Base-by-base conservation (phyloP, 53 echinoderm and acorn worm genomes). In the Patiria pectinifera region DNA sequence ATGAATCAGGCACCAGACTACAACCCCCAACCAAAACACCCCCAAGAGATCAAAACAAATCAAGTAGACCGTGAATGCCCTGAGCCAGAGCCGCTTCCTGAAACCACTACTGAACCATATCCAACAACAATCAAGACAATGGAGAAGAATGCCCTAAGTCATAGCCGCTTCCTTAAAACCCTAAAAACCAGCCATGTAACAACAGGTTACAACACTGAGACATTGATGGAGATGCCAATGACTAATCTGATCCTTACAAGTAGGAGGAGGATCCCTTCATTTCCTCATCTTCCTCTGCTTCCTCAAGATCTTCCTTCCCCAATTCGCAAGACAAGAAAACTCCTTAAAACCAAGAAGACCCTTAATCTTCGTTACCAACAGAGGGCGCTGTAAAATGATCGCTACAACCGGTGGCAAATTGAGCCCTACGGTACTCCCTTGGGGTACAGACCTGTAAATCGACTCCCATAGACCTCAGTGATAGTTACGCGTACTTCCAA, bases 31-130 rank as follows among this genome's bases (percentile, higher is more conserved):
- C 82, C 49, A 82, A 7, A 82, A 82, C 7, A 58, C 45, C 53
- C 49, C 25, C 16, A 47, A 59, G 59, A 82, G 82, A 59, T 53
- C 59, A 59, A 53, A 21, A 82, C 82, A 82, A 3, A 59, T 46
- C 82, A 53, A 53, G 82, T n/a, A 82, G 82, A 82, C 82, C 82
- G 59, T 82, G 59, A 82, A 15, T 58, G 82, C 82, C 82, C 24
- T 2, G n/a, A 24, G 82, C 11, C 6, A 12, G 4, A 46, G 24
- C 19, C 10, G 74, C 74, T 23, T 74, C 74, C 74, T 23, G 74
- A 24, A 23, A 74, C 74, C 24, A 66, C 4, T 0, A 74, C 15
- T 74, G 22, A n/a, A 23, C 74, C 19, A 24, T n/a, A 74, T 24
- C 9, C 4, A 9, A 74, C 24, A 16, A 74, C 22, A n/a, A 13